Evolutionary conservation across 2,797 vertebrate species (phyloP), one percentile per base, ranked within the genome.

Genomic region (Nyctalus aviator): DNA sequence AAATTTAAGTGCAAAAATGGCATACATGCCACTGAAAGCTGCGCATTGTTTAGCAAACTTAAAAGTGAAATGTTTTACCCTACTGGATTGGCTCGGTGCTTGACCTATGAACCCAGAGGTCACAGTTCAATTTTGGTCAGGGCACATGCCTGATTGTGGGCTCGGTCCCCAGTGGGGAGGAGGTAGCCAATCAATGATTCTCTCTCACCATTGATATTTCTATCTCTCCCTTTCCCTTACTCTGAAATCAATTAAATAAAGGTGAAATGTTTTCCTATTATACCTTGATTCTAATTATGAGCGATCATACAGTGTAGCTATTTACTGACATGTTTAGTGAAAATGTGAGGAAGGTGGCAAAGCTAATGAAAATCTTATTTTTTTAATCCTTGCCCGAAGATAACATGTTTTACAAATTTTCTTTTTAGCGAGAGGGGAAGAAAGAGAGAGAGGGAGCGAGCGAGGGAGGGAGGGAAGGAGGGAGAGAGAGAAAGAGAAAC

Each of bases 261-360:
- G 86, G 32, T 69, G 25, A 86, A 66, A 23, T 84, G 46, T 84
- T 95, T 92, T 94, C 37, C 82, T 66, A 75, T 2, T 94, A 32
- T 90, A 32, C 53, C 14, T 82, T 69, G n/a, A 48, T 72, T 92
- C 15, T 55, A 32, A 57, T 78, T 64, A 41, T 13, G 23, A 7
- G 27, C 75, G 30, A 71, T 64, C 18, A 57, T 50, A 20, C 9
- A 71, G 30, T 71, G 17, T 82, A 59, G 81, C 35, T 50, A 69
- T 75, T 93, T 94, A 55, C 20, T 72, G 23, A 83, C 2, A 21
- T 82, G 27, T 84, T 93, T 94, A 88, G 55, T 82, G 46, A 88
- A 94, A 89, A 75, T 20, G 14, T 18, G 23, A 84, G 15, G 25
- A 75, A 83, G 85, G 23, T 5, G 8, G 84, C 66, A 78, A 82